Evolutionary conservation across 2,113 vertebrate genomes (phyloP).

Genomic region (Alexandromys fortis): DNA sequence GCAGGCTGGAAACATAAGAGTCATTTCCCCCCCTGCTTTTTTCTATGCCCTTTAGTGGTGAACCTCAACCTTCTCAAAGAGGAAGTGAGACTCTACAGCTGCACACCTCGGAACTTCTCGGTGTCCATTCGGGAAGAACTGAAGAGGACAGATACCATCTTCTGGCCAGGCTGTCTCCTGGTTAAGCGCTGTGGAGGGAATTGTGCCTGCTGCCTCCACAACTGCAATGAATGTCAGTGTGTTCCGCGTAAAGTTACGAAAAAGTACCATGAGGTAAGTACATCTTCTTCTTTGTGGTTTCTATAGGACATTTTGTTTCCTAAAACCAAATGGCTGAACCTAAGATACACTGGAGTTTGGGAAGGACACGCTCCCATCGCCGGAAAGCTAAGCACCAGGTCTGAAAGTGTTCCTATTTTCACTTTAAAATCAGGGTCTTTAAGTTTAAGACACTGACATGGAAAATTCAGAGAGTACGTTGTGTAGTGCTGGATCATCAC

Average conservation of each 20-base stretch:
- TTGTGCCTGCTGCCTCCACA: conserved; percentile 95
- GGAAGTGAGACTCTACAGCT: conserved; percentile 95
- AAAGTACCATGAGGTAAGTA: conserved; percentile 95
- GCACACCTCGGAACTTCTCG: conserved; percentile 97
- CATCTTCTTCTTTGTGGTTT: fast-evolving
- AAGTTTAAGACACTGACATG: neutral
- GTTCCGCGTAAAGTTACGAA: conserved; percentile 92
- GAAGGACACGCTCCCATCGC: neutral
- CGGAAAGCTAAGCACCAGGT: neutral
- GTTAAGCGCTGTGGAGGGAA: conserved; percentile 98
- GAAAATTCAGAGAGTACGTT: neutral
- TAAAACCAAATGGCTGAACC: neutral
- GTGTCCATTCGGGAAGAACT: conserved; percentile 96
- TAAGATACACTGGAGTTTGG: neutral
- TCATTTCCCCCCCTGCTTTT: neutral
- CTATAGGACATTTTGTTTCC: neutral
- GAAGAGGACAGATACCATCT: conserved; percentile 95
- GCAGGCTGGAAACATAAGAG: neutral
- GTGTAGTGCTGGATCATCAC: neutral
- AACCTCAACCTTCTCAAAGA: conserved; percentile 96
- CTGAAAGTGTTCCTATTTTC: neutral
- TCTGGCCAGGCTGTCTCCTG: conserved; percentile 98
- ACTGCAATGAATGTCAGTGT: conserved; percentile 95
- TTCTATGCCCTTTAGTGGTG: conserved; percentile 84
- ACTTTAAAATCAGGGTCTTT: neutral